These are phyloP conservation scores for Cyclargus thomasi DNA, from an alignment of 1,140 invertebrate species.

Conservation along the genomic window DNA sequence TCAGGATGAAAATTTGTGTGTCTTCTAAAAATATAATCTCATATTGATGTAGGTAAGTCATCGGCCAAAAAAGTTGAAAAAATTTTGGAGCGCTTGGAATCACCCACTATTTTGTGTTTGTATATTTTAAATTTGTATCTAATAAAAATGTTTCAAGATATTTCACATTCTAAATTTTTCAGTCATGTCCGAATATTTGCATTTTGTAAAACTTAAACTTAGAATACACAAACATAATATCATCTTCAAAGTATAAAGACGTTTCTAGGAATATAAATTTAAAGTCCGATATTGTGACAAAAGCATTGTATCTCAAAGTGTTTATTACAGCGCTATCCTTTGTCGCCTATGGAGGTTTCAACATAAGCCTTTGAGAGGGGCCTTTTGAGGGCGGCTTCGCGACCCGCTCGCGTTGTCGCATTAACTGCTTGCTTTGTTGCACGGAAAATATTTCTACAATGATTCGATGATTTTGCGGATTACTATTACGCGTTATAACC, in stretches of 20 bases:
- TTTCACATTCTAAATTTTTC: too few relatives aligned
- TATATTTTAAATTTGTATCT: too few relatives aligned
- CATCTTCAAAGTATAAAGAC: background rate
- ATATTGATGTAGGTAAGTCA: background rate
- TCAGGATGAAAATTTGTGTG: background rate
- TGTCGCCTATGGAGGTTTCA: constrained; percentile 15
- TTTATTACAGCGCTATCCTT: constrained; percentile 18
- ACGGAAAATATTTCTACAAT: constrained; percentile 8
- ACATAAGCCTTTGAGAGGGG: constrained; percentile 14
- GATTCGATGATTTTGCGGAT: background rate
- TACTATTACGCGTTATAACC: background rate
- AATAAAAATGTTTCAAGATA: too few relatives aligned
- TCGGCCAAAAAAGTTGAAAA: too few relatives aligned
- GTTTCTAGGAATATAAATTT: background rate
- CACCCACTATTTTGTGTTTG: too few relatives aligned
- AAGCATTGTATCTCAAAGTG: constrained; percentile 5
- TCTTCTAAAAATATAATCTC: background rate
- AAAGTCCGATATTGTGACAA: constrained; percentile 5
- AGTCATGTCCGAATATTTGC: too few relatives aligned
- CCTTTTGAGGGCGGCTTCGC: constrained; percentile 16
- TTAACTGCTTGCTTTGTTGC: constrained; percentile 12
- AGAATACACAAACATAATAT: too few relatives aligned
- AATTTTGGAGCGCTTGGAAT: too few relatives aligned
- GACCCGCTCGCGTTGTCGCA: background rate
- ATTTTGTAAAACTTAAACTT: too few relatives aligned